Conservation (phyloP, 2,113 vertebrate species). For the Passer domesticus region DNA sequence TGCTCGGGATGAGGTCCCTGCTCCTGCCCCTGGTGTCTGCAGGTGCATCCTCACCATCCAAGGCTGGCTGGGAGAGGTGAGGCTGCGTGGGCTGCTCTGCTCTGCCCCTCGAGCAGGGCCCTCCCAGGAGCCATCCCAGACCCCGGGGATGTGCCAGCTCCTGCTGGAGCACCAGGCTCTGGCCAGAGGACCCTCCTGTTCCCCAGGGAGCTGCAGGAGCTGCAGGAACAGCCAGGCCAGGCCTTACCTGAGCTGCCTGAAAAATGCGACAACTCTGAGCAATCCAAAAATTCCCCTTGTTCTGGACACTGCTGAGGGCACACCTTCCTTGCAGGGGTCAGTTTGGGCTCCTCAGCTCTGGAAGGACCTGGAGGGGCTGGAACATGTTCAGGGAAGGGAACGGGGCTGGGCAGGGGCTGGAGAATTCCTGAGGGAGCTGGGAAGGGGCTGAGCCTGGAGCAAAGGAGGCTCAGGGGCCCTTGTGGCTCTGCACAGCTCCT, state of each 20-base stretch:
- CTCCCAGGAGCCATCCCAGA: accelerated
- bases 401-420: background rate
- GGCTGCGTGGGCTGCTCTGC: accelerated
- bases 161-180: background rate
- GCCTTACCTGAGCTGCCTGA: background rate
- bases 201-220: background rate
- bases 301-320: background rate
- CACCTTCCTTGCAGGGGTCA: no score
- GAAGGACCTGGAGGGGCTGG: background rate
- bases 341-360: background rate
- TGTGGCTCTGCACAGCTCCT: background rate
- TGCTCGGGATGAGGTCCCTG: background rate
- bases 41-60: accelerated
- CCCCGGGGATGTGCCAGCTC: background rate
- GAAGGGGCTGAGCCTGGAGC: background rate
- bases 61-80: background rate
- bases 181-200: background rate
- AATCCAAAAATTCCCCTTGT: background rate
- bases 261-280: background rate
- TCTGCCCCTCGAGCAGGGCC: accelerated
- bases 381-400: accelerated
- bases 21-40: background rate
- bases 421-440: background rate
- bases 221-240: background rate
- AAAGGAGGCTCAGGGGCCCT: background rate